Percentiles rank a stretch among this genome's conserved stretches.
phyloP scores from a whole-genome alignment of 2,888 invertebrate species.

The Carabus problematicus region DNA sequence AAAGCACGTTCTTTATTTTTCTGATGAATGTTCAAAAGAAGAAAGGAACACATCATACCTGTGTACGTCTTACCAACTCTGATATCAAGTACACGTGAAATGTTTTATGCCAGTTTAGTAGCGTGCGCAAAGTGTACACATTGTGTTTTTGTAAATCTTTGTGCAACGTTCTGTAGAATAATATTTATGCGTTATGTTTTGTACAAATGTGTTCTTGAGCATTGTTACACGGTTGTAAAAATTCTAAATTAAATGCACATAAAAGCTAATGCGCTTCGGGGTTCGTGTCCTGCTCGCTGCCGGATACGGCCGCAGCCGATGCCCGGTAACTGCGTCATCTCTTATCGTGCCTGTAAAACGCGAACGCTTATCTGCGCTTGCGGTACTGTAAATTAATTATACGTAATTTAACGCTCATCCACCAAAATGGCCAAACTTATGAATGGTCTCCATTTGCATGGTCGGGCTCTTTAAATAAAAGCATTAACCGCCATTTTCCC shows the following conservation, averaged over 20 bases:
- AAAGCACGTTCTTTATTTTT: not conserved
- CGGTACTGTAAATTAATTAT: conserved; percentile 41
- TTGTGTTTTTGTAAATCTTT: conserved; percentile 20
- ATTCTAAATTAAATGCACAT: conserved; percentile 37
- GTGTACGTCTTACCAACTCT: no score
- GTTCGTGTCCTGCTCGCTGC: conserved; percentile 1
- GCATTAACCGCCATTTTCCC: not conserved
- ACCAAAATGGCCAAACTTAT: conserved; percentile 38
- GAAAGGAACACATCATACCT: not conserved
- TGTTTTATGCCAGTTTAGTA: no score
- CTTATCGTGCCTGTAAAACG: conserved; percentile 20
- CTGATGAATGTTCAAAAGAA: not conserved
- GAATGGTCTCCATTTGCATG: conserved; percentile 31
- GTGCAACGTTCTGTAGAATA: conserved; percentile 22
- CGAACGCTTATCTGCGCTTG: conserved; percentile 35
- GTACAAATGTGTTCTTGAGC: conserved; percentile 24
- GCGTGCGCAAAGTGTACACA: conserved; percentile 14
- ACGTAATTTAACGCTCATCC: conserved; percentile 35
- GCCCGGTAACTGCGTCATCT: not conserved
- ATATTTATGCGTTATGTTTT: conserved; percentile 32
- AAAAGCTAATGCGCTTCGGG: conserved; percentile 17
- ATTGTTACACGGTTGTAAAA: conserved; percentile 35
- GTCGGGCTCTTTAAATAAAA: conserved; percentile 6
- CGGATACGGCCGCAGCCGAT: not conserved
- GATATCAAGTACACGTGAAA: no score